phyloP scores from a whole-genome alignment of 2,113 vertebrate species.

The Redunca redunca region DNA sequence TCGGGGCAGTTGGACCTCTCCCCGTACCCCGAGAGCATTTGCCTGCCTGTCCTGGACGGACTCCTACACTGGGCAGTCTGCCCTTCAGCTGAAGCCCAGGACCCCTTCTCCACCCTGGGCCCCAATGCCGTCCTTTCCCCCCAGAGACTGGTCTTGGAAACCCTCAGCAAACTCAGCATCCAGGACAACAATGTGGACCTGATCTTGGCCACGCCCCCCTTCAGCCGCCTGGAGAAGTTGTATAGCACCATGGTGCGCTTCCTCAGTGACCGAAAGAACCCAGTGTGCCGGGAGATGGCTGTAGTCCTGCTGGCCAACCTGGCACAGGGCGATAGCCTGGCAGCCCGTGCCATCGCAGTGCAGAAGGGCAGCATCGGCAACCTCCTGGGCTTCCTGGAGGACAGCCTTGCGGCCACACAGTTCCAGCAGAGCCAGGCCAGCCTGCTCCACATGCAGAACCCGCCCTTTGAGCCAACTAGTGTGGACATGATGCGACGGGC shows the following conservation, averaged over 20 bases:
- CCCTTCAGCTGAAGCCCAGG: slow-evolving; percentile 98
- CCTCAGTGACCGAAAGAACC: slow-evolving; percentile 97
- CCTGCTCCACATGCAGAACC: slow-evolving; percentile 94
- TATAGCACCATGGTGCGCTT: slow-evolving; percentile 96
- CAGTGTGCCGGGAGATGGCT: slow-evolving; percentile 98
- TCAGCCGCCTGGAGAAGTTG: slow-evolving; percentile 96
- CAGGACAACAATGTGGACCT: slow-evolving; percentile 99
- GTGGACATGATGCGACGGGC: slow-evolving; percentile 99
- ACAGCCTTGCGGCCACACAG: slow-evolving; percentile 98
- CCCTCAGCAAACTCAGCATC: slow-evolving; percentile 99
- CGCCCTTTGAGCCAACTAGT: slow-evolving; percentile 97
- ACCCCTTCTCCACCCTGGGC: slow-evolving; percentile 96
- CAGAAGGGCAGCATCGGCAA: slow-evolving; percentile 98
- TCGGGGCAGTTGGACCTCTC: slow-evolving; percentile 98
- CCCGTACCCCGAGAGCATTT: slow-evolving; percentile 96
- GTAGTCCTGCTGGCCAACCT: slow-evolving; percentile 98
- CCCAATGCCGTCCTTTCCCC: slow-evolving; percentile 95
- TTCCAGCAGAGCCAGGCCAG: slow-evolving; percentile 97
- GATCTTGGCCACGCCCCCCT: slow-evolving; percentile 96
- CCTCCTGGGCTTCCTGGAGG: slow-evolving; percentile 97
- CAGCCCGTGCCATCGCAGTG: slow-evolving; percentile 96
- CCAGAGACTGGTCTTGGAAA: slow-evolving; percentile 99
- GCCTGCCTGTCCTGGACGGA: slow-evolving; percentile 96
- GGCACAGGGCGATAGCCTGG: slow-evolving; percentile 96
- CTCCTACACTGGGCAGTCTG: slow-evolving; percentile 99